Conservation (phyloP, 2,113 vertebrate species). For the Pangasianodon hypophthalmus region DNA sequence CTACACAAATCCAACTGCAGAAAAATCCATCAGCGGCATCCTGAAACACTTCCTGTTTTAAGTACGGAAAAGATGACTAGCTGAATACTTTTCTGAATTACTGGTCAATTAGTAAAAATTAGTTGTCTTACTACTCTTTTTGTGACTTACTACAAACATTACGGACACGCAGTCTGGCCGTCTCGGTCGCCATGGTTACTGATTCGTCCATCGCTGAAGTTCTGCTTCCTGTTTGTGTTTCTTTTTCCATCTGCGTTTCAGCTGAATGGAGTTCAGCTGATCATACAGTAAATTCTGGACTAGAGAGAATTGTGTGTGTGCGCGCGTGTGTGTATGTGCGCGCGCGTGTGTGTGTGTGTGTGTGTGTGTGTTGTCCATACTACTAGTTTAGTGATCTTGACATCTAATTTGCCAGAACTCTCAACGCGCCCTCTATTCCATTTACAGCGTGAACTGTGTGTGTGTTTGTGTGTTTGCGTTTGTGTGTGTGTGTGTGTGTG, state of each 20-base stretch:
- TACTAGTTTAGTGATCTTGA: conserved; percentile 25
- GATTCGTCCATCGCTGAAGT: background rate
- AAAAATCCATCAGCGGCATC: too few relatives aligned
- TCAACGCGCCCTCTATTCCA: background rate
- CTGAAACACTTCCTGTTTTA: too few relatives aligned
- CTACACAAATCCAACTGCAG: too few relatives aligned
- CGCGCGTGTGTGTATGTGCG: background rate
- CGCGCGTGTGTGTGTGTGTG: conserved; percentile 7
- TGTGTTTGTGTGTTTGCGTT: conserved; percentile 38
- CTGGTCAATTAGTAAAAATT: background rate
- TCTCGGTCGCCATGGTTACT: background rate
- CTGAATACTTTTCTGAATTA: background rate
- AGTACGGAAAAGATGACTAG: too few relatives aligned
- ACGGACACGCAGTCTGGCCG: background rate
- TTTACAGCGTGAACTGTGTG: conserved; percentile 8
- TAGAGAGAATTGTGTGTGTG: background rate
- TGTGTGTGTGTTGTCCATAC: background rate
- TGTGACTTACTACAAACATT: background rate
- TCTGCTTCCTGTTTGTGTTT: background rate
- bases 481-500: conserved; percentile 33
- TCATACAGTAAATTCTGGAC: background rate
- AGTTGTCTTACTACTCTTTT: too few relatives aligned
- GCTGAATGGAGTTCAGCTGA: background rate
- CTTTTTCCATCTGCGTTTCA: background rate
- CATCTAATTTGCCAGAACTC: conserved; percentile 26